Evolutionary conservation across 2,797 vertebrate species (phyloP).

Genomic region (Epinephelus awoara): DNA sequence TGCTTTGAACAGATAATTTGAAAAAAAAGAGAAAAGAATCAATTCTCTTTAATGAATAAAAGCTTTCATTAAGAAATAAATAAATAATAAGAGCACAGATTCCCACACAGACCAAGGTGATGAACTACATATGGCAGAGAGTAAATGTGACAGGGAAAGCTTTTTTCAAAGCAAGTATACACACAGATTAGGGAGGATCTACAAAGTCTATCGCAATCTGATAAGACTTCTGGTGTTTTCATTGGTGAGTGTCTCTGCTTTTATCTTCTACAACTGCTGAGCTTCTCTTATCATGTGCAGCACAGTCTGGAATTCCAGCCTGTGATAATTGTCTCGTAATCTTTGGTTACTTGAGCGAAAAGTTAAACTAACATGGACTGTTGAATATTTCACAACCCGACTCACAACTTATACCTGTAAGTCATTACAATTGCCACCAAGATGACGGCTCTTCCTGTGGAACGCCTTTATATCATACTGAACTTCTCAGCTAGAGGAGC

Average conservation of each 20-base stretch:
- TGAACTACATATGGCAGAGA: slow-evolving; percentile 58
- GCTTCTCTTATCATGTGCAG: slow-evolving; percentile 82
- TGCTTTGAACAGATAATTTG: slow-evolving; percentile 54
- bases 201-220: slow-evolving; percentile 83
- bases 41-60: slow-evolving; percentile 50
- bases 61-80: slow-evolving; percentile 4
- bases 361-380: slow-evolving; percentile 61
- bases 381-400: slow-evolving; percentile 47
- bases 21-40: slow-evolving; percentile 37
- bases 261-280: slow-evolving; percentile 78
- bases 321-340: slow-evolving; percentile 80
- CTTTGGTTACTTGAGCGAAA: slow-evolving; percentile 67
- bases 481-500: slow-evolving; percentile 1
- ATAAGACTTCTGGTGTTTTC: slow-evolving; percentile 81
- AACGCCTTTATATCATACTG: slow-evolving; percentile 15
- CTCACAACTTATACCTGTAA: slow-evolving; percentile 15
- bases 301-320: slow-evolving; percentile 81
- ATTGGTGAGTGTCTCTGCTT: slow-evolving; percentile 81
- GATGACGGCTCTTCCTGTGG: not conserved
- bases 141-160: slow-evolving; percentile 73
- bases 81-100: slow-evolving; percentile 16
- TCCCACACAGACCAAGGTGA: slow-evolving; percentile 54
- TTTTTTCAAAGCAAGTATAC: slow-evolving; percentile 77
- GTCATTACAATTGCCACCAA: slow-evolving; percentile 4
- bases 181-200: slow-evolving; percentile 77